Conservation (phyloP, 2,888 invertebrate species). For the Augiades crinisus region DNA sequence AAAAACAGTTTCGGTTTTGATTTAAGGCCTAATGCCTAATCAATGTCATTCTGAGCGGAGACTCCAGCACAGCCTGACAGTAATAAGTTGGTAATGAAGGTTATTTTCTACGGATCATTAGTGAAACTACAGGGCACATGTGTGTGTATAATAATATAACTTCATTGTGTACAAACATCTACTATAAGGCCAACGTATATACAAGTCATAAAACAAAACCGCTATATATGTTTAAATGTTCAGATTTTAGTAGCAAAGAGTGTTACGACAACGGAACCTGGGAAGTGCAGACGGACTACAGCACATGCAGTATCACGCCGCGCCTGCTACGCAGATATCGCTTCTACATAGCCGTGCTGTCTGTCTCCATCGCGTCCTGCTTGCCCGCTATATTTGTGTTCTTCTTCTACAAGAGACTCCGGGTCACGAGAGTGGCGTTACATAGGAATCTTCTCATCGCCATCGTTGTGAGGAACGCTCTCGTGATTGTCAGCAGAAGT, state of each 20-base stretch:
- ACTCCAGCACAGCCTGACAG: no score
- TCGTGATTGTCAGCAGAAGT: constrained; percentile 80
- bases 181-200: no score
- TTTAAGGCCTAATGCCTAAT: no score
- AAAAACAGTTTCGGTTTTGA: no score
- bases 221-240: constrained; percentile 16
- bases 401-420: constrained; percentile 75
- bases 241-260: constrained; percentile 81
- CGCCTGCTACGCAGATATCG: constrained; percentile 72
- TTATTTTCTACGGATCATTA: no score
- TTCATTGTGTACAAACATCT: no score
- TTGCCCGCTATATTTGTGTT: constrained; percentile 82
- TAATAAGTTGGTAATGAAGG: no score
- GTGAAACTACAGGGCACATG: no score
- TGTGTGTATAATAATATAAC: no score
- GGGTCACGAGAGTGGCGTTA: constrained; percentile 76
- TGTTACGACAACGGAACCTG: constrained; percentile 80
- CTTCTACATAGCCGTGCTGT: constrained; percentile 77
- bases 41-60: no score
- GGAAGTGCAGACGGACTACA: constrained; percentile 82
- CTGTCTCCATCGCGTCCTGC: constrained; percentile 74
- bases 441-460: constrained; percentile 83
- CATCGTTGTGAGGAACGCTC: constrained; percentile 79
- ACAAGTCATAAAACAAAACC: no score
- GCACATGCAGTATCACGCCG: constrained; percentile 78